Base-by-base conservation (phyloP, 2,888 invertebrate genomes). In the Byasa hedistus region DNA sequence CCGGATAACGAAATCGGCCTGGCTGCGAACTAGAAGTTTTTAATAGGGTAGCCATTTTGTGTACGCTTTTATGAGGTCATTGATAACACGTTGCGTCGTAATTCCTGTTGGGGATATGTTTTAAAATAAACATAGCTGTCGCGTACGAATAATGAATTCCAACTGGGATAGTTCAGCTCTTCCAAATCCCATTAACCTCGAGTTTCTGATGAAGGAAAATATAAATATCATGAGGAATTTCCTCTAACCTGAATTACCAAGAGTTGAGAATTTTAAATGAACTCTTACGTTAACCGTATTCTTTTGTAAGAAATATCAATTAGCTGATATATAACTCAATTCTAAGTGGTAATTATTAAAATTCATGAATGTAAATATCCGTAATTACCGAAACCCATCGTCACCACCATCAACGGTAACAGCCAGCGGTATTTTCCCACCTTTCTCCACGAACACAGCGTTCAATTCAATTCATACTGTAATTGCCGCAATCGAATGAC, bases 341-440 rank as follows among this genome's bases (percentile, higher is more conserved):
- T 32, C 10, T 10, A 7, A 10, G 32, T 44, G 44, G 44, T 15
- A 17, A 44, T 1, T 17, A 21, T 17, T 44, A 15, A 44, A 12
- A 4, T 15, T 44, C 19, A 17, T 2, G 15, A 19, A 1, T 12
- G 19, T 15, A 44, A 44, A 44, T 19, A 19, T 44, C 44, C 44
- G 44, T 3, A 12, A 44, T 19, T 44, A 44, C 44, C 32, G 17
- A 15, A 44, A 44, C 44, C 17, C 15, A 15, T 17, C 19, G 21
- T 23, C 65, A 56, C 51, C n/a, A 19, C 5, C 15, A 23, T 57
- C 21, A 54, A 69, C 61, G 70, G 67, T 69, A 70, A 68, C 71
- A 66, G 65, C 61, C 57, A 51, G 67, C 23, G 59, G 78, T 75
- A 79, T 77, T 79, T 82, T 81, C 80, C 79, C 80, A 76, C 81